Base-by-base conservation (phyloP, 1,140 invertebrate species). In the Calliphora vicina region DNA sequence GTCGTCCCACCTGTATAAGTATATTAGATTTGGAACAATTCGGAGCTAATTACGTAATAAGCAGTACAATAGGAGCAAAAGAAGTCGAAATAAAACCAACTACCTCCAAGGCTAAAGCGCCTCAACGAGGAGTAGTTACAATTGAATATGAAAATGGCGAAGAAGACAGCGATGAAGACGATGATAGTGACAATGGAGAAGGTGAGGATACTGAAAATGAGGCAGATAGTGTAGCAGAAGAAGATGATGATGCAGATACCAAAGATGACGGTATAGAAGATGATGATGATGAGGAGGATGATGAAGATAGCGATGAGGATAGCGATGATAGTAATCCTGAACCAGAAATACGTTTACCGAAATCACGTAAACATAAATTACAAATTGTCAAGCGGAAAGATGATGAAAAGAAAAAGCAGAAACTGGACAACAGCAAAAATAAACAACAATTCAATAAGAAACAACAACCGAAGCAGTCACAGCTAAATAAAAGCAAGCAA, bases 1-100 rank as follows among this genome's bases (percentile, higher is more conserved):
- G 93, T 87, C 91, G 94, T 85, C 91, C 94, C 5, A 94, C 93
- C 29, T 94, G 93, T 86, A 84, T 94, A 23, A 89, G 91, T 83
- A 86, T 94, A 74, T 83, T 91, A 20, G 85, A 90, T 74, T 82
- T 87, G 0, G 81, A 85, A 4, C 85, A 88, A 78, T 87, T 86
- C 80, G 85, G 35, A 6, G 29, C 27, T 2, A 42, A 27, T 20
- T 42, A 84, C 74, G 73, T 57, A 17, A 50, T 82, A 71, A 85
- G 15, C n/a, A 67, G 25, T 35, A 78, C 9, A 25, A 29, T n/a
- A 10, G 78, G 9, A 50, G 26, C 20, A 43, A 83, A 67, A 1
- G 45, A 12, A 81, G 35, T 67, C 35, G n/a, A 50, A 57, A 20
- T 82, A 15, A 82, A 83, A 81, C 27, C 45, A 26, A 17, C 27